These are phyloP conservation scores for Morus bassanus DNA, from an alignment of 2,797 vertebrate species.

Conservation along the genomic window DNA sequence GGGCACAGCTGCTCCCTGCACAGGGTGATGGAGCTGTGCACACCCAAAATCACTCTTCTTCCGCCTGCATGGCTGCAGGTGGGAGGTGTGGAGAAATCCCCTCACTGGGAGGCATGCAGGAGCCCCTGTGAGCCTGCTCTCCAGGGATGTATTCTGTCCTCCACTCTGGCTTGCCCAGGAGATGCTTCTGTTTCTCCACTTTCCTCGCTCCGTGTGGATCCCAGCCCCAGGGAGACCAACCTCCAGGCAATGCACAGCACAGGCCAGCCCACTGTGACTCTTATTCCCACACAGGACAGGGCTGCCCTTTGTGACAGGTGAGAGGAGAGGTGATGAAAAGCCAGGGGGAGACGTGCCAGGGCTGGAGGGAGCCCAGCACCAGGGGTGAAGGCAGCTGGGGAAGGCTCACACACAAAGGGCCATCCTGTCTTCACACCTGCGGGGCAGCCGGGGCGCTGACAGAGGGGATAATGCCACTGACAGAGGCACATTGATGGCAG, in stretches of 20 bases:
- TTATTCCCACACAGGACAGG: constrained; percentile 55
- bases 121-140: background rate
- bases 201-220: accelerated
- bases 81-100: background rate
- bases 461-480: constrained; percentile 43
- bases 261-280: background rate
- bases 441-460: background rate
- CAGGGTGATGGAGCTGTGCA: background rate
- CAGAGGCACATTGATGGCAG: constrained; percentile 64
- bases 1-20: accelerated
- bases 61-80: background rate
- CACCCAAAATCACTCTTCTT: background rate
- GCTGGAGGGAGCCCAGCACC: constrained; percentile 55
- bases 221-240: background rate
- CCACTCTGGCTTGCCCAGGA: background rate
- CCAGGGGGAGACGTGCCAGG: constrained; percentile 27
- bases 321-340: constrained; percentile 45
- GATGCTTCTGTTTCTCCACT: background rate
- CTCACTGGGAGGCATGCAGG: accelerated
- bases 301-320: constrained; percentile 68
- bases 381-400: background rate
- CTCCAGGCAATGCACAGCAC: accelerated
- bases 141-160: background rate
- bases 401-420: constrained; percentile 69
- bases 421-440: constrained; percentile 78